A percentile compares a stretch with the other conserved stretches of the same genome.
Evolutionary conservation across 2,888 invertebrate species (phyloP).

Genomic region (Acronicta psi): DNA sequence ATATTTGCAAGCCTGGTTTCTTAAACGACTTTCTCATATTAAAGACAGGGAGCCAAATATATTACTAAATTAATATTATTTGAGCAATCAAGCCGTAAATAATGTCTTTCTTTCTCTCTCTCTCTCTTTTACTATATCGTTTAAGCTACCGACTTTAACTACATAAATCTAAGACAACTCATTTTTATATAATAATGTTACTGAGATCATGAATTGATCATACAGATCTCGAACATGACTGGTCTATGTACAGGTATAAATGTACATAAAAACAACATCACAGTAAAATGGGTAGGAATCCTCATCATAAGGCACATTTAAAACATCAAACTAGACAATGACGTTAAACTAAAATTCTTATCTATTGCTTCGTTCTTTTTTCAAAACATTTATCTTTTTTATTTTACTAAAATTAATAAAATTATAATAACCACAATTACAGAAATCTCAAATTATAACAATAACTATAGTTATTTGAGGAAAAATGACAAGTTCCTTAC

Average conservation of each 20-base stretch:
- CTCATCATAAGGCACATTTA: conserved; percentile 21
- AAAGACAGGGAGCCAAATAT: conserved; percentile 35
- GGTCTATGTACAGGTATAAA: conserved; percentile 35
- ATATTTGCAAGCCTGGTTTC: conserved; percentile 38
- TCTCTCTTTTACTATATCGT: conserved; percentile 41
- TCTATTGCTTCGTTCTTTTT: conserved; percentile 11
- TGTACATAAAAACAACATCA: conserved; percentile 50
- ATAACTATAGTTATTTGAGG: conserved; percentile 5
- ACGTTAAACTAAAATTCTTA: conserved; percentile 6
- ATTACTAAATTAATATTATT: conserved; percentile 50
- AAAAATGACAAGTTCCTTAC: conserved; percentile 10
- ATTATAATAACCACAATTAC: conserved; percentile 26
- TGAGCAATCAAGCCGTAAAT: conserved; percentile 52
- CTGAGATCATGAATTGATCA: conserved; percentile 50
- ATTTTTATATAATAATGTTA: conserved; percentile 28
- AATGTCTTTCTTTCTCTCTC: conserved; percentile 44
- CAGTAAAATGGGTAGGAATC: conserved; percentile 44
- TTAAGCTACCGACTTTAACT: conserved; percentile 47
- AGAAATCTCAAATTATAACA: conserved; percentile 11
- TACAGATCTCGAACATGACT: conserved; percentile 53
- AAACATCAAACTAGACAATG: conserved; percentile 21
- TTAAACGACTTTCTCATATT: conserved; percentile 43
- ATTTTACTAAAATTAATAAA: conserved; percentile 16
- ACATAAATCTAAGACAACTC: conserved; percentile 26
- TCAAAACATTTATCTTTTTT: conserved; percentile 14